Base-by-base conservation (phyloP, 2,888 invertebrate genomes). In the Hedychridium roseum region DNA sequence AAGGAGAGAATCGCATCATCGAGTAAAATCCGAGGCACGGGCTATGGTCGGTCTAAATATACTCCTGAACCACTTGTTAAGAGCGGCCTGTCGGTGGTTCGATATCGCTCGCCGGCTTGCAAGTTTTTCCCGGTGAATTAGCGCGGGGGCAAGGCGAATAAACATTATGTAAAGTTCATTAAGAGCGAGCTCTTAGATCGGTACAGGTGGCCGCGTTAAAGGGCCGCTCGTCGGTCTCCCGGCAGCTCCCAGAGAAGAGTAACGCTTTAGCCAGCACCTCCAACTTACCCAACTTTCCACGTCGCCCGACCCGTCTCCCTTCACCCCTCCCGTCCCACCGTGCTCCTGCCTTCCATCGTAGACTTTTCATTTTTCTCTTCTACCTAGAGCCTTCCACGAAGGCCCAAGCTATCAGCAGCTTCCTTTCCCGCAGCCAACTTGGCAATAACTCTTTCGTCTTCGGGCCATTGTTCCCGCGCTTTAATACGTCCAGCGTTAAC, bases 121-220 rank as follows among this genome's bases (percentile, higher is more conserved):
- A 3, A 12, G 27, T 27, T 27, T 11, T 2, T 12, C 27, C 27
- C 9, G 12, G n/a, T 3, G 27, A 27, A 12, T 11, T 9, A 27
- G 9, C 27, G 9, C 12, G 27, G 18, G 17, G 18, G 18, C 36
- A 45, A 43, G 51, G 58, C 60, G 59, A 60, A 58, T 66, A 64
- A n/a, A 65, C 61, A 68, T 74, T 74, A 71, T 72, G 70, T 66
- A 70, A 73, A 73, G 68, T 73, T 74, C 73, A 71, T 74, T 74
- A 73, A 70, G 73, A 68, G 60, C 64, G 56, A 59, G 60, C 64
- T 60, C 58, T 55, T 56, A 50, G 53, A 53, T 55, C 43, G 43
- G n/a, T n/a, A n/a, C n/a, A n/a, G n/a, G n/a, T n/a, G n/a, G 42
- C 41, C 40, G 42, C 54, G 42, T 28, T 41, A 40, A 46, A 32